phyloP scores from a whole-genome alignment of 2,888 invertebrate genomes.

The Atethmia centrago region DNA sequence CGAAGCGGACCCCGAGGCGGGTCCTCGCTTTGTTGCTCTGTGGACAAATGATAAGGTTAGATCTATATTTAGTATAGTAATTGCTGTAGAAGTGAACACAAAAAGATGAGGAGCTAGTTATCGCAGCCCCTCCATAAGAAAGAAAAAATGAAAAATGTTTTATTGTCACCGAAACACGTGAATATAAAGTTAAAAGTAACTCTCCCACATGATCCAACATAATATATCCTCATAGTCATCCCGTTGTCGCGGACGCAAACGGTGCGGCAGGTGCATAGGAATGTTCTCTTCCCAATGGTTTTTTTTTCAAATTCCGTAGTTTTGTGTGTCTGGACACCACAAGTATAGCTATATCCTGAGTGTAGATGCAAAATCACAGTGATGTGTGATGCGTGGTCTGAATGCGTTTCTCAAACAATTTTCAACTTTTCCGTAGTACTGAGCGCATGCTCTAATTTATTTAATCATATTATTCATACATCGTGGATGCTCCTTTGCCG shows the following conservation, averaged over 20 bases:
- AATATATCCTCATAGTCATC: no score
- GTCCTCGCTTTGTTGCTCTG: slow-evolving; percentile 70
- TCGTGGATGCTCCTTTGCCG: rapidly evolving
- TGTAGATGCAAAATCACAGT: neutral
- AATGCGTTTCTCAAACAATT: neutral
- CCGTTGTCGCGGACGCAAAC: no score
- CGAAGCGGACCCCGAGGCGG: slow-evolving; percentile 82
- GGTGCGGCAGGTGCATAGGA: no score
- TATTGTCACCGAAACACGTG: no score
- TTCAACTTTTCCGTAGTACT: neutral
- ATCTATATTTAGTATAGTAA: neutral
- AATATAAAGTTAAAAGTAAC: no score
- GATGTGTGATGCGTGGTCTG: no score
- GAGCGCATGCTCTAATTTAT: no score
- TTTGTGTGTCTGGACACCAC: no score
- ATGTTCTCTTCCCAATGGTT: no score
- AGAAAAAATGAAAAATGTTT: no score
- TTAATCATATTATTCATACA: rapidly evolving
- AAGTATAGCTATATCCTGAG: neutral
- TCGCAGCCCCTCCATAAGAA: neutral
- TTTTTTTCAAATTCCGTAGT: no score
- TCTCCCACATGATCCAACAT: no score
- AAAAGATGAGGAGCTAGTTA: neutral
- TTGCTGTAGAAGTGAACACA: neutral
- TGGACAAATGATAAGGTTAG: neutral